A percentile compares a stretch with the other conserved stretches of the same genome.
phyloP scores from a whole-genome alignment of 1,140 invertebrate genomes.

The Acromyrmex charruanus region DNA sequence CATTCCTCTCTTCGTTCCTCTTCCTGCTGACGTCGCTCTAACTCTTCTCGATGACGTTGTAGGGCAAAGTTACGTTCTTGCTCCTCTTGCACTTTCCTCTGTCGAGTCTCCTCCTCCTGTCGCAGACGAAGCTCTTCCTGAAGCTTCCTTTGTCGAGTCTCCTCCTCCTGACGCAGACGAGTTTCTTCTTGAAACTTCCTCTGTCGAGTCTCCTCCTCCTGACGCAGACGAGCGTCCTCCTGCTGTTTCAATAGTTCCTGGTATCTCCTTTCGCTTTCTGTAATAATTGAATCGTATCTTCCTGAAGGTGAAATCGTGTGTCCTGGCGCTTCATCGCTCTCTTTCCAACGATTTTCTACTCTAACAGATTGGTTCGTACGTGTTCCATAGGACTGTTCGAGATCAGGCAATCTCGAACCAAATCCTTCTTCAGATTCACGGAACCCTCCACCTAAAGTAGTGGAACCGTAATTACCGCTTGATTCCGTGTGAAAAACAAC shows the following conservation, averaged over 20 bases:
- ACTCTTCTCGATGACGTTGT: conserved; percentile 63
- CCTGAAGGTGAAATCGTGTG: conserved; percentile 23
- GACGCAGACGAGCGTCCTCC: conserved; percentile 28
- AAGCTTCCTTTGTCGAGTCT: not conserved
- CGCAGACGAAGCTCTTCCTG: conserved; percentile 51
- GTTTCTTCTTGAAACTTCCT: conserved; percentile 25
- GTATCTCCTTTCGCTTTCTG: conserved; percentile 40
- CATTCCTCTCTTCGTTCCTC: conserved; percentile 38
- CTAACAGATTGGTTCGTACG: conserved; percentile 5
- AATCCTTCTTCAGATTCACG: conserved; percentile 31
- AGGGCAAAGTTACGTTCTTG: conserved; percentile 42
- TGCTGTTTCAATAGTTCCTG: conserved; percentile 34
- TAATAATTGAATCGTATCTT: not conserved
- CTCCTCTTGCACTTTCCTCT: conserved; percentile 55
- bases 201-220: not conserved
- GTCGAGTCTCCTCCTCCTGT: conserved; percentile 3
- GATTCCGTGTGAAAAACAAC: conserved; percentile 53
- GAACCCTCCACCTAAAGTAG: conserved; percentile 53
- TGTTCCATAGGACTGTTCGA: not conserved
- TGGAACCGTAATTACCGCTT: not conserved
- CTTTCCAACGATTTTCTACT: conserved; percentile 50
- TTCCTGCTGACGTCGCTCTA: conserved; percentile 35
- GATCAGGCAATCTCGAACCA: not conserved
- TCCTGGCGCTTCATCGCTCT: conserved; percentile 6
- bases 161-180: conserved; percentile 4